phyloP scores from a whole-genome alignment of 2,888 invertebrate genomes.

The Hirtodrosophila histrioides region DNA sequence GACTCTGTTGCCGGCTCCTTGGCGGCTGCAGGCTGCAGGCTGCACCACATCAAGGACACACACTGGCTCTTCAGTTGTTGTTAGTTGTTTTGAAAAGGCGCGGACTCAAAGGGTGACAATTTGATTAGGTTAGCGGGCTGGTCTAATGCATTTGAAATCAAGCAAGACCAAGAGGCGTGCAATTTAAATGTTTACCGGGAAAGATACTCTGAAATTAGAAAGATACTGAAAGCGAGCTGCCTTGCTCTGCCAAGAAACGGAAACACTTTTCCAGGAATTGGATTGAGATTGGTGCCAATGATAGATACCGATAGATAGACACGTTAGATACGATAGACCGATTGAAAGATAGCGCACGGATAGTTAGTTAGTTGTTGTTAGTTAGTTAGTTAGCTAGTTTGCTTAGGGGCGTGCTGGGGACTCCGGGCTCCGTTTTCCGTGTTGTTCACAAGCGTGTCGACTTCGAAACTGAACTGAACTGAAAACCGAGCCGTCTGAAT shows the following conservation, averaged over 20 bases:
- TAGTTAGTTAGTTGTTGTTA: conserved; percentile 31
- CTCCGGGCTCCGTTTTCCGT: conserved; percentile 37
- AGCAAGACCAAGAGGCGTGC: not conserved
- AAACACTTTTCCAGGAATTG: conserved; percentile 17
- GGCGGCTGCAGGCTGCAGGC: conserved; percentile 2
- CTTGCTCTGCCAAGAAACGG: conserved; percentile 30
- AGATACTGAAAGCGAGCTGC: not conserved
- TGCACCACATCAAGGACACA: conserved; percentile 20
- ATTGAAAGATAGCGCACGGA: conserved; percentile 51
- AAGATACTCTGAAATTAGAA: conserved; percentile 6
- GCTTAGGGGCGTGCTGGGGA: conserved; percentile 30
- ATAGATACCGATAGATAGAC: conserved; percentile 20
- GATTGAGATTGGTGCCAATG: conserved; percentile 14
- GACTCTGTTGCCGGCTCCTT: conserved; percentile 16
- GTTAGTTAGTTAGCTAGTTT: conserved; percentile 14
- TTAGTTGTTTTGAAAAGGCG: too few relatives aligned
- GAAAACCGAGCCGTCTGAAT: conserved; percentile 40
- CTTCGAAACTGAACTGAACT: conserved; percentile 71
- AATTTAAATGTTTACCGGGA: conserved; percentile 15
- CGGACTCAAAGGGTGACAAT: conserved; percentile 32
- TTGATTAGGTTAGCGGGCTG: conserved; percentile 12
- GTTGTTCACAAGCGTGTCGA: conserved; percentile 68
- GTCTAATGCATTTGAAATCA: conserved; percentile 33
- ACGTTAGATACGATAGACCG: conserved; percentile 14
- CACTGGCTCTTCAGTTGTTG: not conserved